These are phyloP conservation scores for Cyclina sinensis DNA, from an alignment of 1,140 invertebrate species.

Conservation along the genomic window DNA sequence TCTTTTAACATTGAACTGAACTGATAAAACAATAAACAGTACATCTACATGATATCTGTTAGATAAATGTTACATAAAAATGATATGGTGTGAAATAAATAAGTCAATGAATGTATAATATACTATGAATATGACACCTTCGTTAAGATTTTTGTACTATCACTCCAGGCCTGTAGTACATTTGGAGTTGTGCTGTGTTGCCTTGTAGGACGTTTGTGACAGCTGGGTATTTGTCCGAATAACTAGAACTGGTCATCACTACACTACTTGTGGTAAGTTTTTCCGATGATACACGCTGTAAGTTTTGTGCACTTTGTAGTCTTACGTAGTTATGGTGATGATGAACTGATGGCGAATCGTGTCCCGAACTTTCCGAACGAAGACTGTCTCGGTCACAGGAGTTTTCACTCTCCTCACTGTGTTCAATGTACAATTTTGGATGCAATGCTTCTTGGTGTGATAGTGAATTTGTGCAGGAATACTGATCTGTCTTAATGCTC, in stretches of 20 bases:
- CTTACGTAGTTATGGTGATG: conserved; percentile 47
- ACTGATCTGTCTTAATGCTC: conserved; percentile 87
- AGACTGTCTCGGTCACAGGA: conserved; percentile 80
- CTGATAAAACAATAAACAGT: too few relatives aligned
- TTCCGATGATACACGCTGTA: conserved; percentile 54
- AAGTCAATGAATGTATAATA: neutral
- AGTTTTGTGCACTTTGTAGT: conserved; percentile 64
- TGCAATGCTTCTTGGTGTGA: neutral
- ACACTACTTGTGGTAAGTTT: conserved; percentile 56
- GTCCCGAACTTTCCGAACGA: conserved; percentile 77
- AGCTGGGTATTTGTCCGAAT: conserved; percentile 80
- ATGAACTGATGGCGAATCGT: conserved; percentile 76
- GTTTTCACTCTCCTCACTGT: conserved; percentile 80
- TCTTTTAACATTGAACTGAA: too few relatives aligned
- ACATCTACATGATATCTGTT: too few relatives aligned
- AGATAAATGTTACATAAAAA: neutral
- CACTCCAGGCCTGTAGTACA: conserved; percentile 78
- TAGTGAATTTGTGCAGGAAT: conserved; percentile 14
- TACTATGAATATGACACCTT: conserved; percentile 3
- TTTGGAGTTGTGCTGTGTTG: conserved; percentile 70
- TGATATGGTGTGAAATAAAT: conserved; percentile 16
- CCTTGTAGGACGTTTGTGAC: conserved; percentile 79
- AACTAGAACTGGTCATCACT: conserved; percentile 59
- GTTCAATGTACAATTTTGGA: conserved; percentile 62
- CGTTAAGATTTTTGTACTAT: conserved; percentile 83